phyloP scores from a whole-genome alignment of 2,113 vertebrate genomes.

The Elachura formosa region DNA sequence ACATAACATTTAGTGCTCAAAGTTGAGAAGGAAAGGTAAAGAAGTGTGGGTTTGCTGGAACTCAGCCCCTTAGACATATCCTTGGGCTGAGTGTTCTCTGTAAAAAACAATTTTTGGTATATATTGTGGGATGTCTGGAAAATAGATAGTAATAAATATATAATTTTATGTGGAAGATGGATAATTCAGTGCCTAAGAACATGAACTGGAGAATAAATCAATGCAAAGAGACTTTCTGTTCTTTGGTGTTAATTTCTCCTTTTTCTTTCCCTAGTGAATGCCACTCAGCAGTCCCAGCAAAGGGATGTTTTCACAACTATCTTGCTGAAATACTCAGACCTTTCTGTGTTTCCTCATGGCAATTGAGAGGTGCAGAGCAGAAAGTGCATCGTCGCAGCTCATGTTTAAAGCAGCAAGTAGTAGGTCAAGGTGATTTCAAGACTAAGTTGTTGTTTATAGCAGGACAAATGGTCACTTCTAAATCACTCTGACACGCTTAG shows the following conservation, averaged over 20 bases:
- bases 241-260: neutral
- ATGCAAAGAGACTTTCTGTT: neutral
- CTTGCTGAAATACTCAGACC: neutral
- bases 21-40: neutral
- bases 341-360: neutral
- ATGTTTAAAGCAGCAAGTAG: neutral
- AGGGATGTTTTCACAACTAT: neutral
- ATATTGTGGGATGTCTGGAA: neutral
- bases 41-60: neutral
- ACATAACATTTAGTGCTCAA: neutral
- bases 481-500: neutral
- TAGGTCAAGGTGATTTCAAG: neutral
- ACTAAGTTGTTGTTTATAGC: neutral
- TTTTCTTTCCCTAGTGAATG: neutral
- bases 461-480: neutral
- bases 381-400: fast-evolving
- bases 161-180: neutral
- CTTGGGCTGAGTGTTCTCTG: neutral
- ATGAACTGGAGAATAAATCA: constrained; percentile 26
- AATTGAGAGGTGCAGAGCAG: fast-evolving
- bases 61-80: neutral
- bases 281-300: neutral
- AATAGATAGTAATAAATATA: constrained; percentile 5
- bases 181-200: neutral
- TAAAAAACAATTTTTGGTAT: neutral